A percentile compares a stretch with the other conserved stretches of the same genome.
phyloP scores from a whole-genome alignment of 2,888 invertebrate genomes.

The Epirrhoe alternata region DNA sequence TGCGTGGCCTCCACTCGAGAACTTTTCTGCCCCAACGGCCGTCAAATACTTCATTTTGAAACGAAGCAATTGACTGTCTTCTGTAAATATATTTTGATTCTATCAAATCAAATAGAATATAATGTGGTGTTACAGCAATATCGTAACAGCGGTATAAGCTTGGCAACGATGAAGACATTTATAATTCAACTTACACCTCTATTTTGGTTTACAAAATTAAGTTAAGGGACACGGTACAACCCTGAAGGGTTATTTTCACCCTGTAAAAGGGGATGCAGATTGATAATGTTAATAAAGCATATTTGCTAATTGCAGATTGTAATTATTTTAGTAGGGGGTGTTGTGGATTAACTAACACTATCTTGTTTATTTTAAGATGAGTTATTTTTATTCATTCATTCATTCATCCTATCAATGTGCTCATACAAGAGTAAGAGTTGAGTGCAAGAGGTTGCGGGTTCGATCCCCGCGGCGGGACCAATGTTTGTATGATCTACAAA shows the following conservation, averaged over 20 bases:
- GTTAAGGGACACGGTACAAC: conserved; percentile 56
- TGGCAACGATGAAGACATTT: conserved; percentile 6
- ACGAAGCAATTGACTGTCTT: too few relatives aligned
- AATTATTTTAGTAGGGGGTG: conserved; percentile 38
- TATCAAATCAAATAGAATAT: too few relatives aligned
- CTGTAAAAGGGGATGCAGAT: conserved; percentile 62
- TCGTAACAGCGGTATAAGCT: not conserved
- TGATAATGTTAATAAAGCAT: conserved; percentile 71
- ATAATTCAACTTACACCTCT: conserved; percentile 47
- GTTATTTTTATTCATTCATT: too few relatives aligned
- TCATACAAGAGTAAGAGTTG: too few relatives aligned
- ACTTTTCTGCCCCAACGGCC: too few relatives aligned
- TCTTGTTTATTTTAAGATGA: not conserved
- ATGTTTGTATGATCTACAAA: too few relatives aligned
- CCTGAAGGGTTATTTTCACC: conserved; percentile 62
- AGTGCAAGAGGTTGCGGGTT: too few relatives aligned
- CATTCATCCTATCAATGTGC: too few relatives aligned
- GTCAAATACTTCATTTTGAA: too few relatives aligned
- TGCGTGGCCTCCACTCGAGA: too few relatives aligned
- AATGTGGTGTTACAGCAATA: too few relatives aligned
- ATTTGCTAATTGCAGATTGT: conserved; percentile 59
- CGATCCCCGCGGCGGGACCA: too few relatives aligned
- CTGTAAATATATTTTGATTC: not conserved
- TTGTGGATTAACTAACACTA: not conserved
- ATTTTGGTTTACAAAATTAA: conserved; percentile 75